Evolutionary conservation across 2,888 invertebrate genomes (phyloP).

Genomic region (Papilio demoleus): DNA sequence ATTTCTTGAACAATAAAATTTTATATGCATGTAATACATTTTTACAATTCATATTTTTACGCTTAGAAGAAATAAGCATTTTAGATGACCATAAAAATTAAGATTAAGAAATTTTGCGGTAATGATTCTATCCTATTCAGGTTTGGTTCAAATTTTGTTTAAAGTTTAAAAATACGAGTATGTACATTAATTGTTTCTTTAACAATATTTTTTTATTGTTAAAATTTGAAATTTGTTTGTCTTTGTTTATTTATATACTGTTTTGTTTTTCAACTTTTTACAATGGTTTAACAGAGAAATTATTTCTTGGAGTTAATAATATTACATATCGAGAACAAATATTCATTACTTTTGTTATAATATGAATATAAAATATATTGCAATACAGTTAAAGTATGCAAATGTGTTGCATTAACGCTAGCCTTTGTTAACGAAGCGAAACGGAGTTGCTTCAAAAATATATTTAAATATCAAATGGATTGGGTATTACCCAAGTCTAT

Average conservation of each 20-base stretch:
- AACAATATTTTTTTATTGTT: no score
- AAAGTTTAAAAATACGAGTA: no score
- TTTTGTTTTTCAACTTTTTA: no score
- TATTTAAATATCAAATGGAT: constrained; percentile 6
- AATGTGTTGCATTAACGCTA: constrained; percentile 7
- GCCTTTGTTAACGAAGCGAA: neutral
- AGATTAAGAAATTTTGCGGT: neutral
- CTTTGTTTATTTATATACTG: no score
- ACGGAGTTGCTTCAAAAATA: neutral
- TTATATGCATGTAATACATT: neutral
- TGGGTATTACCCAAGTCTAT: neutral
- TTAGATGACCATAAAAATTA: neutral
- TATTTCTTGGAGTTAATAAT: neutral
- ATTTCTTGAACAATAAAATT: constrained; percentile 42
- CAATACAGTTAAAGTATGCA: neutral
- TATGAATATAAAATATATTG: neutral
- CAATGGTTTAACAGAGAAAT: no score
- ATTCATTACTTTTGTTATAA: neutral
- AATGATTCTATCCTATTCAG: neutral
- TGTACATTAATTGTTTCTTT: no score
- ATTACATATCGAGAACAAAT: neutral
- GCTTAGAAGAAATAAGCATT: neutral
- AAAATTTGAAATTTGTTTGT: no score
- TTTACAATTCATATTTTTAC: constrained; percentile 5
- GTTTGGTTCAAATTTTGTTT: no score